phyloP scores from a whole-genome alignment of 2,888 invertebrate species.

The Parthenolecanium corni region DNA sequence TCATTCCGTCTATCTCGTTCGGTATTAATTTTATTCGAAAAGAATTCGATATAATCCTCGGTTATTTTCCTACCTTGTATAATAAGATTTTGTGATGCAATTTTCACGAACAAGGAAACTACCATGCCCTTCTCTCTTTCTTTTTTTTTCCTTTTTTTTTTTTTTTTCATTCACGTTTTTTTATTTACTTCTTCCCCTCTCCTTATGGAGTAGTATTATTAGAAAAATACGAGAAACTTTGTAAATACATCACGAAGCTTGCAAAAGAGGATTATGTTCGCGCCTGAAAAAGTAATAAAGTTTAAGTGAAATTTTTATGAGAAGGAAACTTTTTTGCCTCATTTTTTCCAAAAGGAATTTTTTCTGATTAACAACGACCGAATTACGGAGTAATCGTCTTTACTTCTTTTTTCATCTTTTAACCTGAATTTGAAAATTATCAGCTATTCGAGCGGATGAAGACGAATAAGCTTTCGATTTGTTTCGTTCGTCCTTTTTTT shows the following conservation, averaged over 20 bases:
- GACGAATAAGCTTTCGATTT: no score
- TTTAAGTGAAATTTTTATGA: slow-evolving; percentile 29
- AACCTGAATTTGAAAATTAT: no score
- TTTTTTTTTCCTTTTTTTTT: not conserved
- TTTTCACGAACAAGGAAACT: slow-evolving; percentile 21
- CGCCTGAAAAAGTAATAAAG: slow-evolving; percentile 26
- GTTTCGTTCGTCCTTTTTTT: no score
- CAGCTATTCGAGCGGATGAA: no score
- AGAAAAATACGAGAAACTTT: slow-evolving; percentile 25
- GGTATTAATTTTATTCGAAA: slow-evolving; percentile 28
- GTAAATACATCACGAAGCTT: slow-evolving; percentile 26
- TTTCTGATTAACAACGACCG: no score
- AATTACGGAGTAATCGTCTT: no score
- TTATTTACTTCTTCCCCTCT: not conserved
- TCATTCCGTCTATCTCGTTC: slow-evolving; percentile 6
- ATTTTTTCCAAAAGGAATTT: not conserved
- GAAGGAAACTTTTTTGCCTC: slow-evolving; percentile 1
- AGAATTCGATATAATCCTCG: slow-evolving; percentile 28
- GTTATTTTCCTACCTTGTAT: slow-evolving; percentile 28
- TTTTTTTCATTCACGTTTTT: not conserved
- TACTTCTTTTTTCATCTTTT: no score
- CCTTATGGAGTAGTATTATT: slow-evolving; percentile 7
- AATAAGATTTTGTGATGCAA: slow-evolving; percentile 28
- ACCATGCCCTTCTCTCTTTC: not conserved
- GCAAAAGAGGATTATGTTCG: slow-evolving; percentile 26